Base-by-base conservation (phyloP, 2,888 invertebrate species). In the Agelastica alni region DNA sequence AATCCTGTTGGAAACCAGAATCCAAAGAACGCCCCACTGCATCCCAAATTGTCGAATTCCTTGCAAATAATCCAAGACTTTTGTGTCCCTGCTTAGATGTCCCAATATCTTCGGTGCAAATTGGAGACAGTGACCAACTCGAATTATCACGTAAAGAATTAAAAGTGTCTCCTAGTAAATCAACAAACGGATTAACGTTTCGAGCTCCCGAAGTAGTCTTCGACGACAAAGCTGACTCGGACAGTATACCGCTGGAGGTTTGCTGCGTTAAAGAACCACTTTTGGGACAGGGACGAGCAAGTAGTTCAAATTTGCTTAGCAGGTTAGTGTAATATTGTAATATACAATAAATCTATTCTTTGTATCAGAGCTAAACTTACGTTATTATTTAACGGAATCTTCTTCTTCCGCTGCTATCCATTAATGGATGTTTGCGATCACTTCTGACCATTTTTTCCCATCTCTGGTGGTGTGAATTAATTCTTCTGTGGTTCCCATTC, bases 81-180 rank as follows among this genome's bases (percentile, higher is more conserved):
- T 78, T 95, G 43, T 78, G 85, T 14, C 91, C 94, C 0, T 89
- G 90, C 68, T 79, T 92, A 28, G 93, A 93, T 70, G 84, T 85
- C 58, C 91, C 88, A 42, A 55, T 60, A 10, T 83, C 86, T 36
- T 86, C 89, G 55, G 86, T 92, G 43, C 86, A 88, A 71, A 81
- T 90, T 65, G 87, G 87, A 58, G 85, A 86, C 67, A 82, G 82
- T 0, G 83, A 81, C 44, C 81, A 84, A 43, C 67, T 84, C 43
- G 84, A 84, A 56, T 75, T 82, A 61, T 77, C 79, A 20, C 68
- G 81, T 3, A 51, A 49, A 22, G 45, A 51, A n/a, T n/a, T 43
- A 10, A 36, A 37, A 6, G 32, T 42, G 73, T 62, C 70, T 63
- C 60, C 75, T 64, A 55, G 43, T 10, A 59, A 58, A 48, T 53